Percentiles rank a stretch among this genome's conserved stretches.
Evolutionary conservation across 2,797 vertebrate species (phyloP).

Genomic region (Moxostoma hubbsi): DNA sequence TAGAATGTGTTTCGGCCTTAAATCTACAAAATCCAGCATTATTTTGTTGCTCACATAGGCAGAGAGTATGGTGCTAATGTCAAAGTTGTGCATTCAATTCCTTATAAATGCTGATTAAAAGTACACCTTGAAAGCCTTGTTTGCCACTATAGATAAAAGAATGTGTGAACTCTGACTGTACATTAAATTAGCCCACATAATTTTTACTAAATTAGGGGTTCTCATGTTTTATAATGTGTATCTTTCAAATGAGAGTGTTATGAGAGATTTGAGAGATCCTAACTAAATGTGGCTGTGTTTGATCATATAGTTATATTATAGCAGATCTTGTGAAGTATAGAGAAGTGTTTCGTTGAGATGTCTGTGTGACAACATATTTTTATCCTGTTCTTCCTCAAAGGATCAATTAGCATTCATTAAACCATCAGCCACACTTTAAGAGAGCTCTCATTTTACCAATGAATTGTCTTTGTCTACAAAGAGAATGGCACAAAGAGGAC

Average conservation of each 20-base stretch:
- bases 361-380: conserved; percentile 19
- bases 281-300: neutral
- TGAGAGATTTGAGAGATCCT: neutral
- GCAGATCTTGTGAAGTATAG: neutral
- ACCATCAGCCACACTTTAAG: conserved; percentile 46
- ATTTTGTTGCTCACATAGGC: too few relatives aligned
- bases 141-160: neutral
- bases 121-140: neutral
- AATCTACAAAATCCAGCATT: too few relatives aligned
- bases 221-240: neutral
- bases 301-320: conserved; percentile 13
- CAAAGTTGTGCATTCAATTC: too few relatives aligned
- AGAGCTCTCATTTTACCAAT: conserved; percentile 48
- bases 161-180: neutral
- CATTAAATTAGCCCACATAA: conserved; percentile 8
- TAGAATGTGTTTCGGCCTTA: too few relatives aligned
- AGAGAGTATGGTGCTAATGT: too few relatives aligned
- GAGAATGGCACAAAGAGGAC: conserved; percentile 41
- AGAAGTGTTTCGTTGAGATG: neutral
- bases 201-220: neutral
- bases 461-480: conserved; percentile 51
- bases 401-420: conserved; percentile 58
- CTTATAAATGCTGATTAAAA: neutral
- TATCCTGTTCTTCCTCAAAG: conserved; percentile 41
- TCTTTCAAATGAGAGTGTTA: conserved; percentile 13